Base-by-base conservation (phyloP, 2,888 invertebrate genomes). In the Ametastegia equiseti region DNA sequence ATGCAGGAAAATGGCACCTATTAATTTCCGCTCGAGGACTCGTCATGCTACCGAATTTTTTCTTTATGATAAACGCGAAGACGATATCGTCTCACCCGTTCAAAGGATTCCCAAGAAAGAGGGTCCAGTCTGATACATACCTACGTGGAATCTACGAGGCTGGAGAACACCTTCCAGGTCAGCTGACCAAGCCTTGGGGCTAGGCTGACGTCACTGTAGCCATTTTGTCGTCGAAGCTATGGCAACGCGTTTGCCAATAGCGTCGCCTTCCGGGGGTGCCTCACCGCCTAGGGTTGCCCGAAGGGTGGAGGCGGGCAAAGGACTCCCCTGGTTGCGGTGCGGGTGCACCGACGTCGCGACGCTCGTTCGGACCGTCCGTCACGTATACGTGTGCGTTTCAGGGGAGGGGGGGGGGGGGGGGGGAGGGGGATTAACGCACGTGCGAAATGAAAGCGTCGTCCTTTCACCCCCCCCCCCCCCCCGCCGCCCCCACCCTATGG, bases 221-320 rank as follows among this genome's bases (percentile, higher is more conserved):
- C 89, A 89, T 89, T 89, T 89, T 89, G 87, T 86, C 81, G 83
- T 81, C 83, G 84, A 87, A 87, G 87, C 87, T 85, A 88, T 88
- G 85, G 88, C 86, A 86, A 87, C 84, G 85, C 85, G 86, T 86
- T 86, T 86, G 86, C 86, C 86, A 86, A 86, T 86, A 86, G 86
- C 86, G 85, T 86, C 84, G 75, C 50, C 54, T 36, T 54, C 50
- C 75, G 36, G 83, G 85, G 86, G 85, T 77, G 50, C 60, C 63
- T 42, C 81, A 67, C 57, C 80, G 75, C 69, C 69, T 81, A 82
- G 78, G 82, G 83, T 80, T 69, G 78, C 80, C 19, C 23, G 33
- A 81, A 81, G 77, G 83, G 81, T 79, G 83, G 82, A 45, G 81
- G 79, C 80, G 79, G 82, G 15, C 63, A 39, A 79, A 79, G 78